Base-by-base conservation (phyloP, 2,888 invertebrate species). In the Drosophila percnosoma region DNA sequence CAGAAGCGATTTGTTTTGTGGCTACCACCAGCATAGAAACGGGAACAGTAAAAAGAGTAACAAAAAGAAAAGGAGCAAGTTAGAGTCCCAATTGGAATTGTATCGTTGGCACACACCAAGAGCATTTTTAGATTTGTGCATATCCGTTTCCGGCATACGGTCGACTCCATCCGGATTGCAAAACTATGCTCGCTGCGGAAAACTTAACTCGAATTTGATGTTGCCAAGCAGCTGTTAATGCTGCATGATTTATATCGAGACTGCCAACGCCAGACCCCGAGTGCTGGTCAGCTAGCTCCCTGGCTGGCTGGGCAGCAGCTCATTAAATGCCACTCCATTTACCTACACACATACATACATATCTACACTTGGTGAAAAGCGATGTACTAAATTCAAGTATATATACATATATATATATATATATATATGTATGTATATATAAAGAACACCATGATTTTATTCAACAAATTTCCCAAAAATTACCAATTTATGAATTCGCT, bases 211-310 rank as follows among this genome's bases (percentile, higher is more conserved):
- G 75, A 75, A 88, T 90, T 87, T 91, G 82, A 89, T 91, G 87
- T 90, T 82, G 82, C 86, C 84, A 84, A 91, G 89, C 91, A 91
- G 91, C 91, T 91, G 91, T 90, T 91, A 91, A 91, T 91, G 87
- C 84, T 84, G 86, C 84, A 87, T 91, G 91, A 91, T 91, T 91
- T 91, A 91, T 91, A 78, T 82, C 60, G 49, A 67, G 55, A 42
- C 54, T 65, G 77, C 71, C 80, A 80, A 53, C 58, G 62, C 42
- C 75, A 73, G 73, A 67, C 15, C 45, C 60, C 65, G 52, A 62
- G 45, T 24, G 15, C 45, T 63, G 77, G 73, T 62, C 78, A 76
- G 48, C 54, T 36, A 38, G 42, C 67, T 33, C 52, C 8, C 21
- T 13, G 21, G 42, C 45, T 45, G 45, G 45, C 15, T 45, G 45